These are phyloP conservation scores for Ceyx erithaca DNA, from an alignment of 2,797 vertebrate genomes.

Conservation along the genomic window DNA sequence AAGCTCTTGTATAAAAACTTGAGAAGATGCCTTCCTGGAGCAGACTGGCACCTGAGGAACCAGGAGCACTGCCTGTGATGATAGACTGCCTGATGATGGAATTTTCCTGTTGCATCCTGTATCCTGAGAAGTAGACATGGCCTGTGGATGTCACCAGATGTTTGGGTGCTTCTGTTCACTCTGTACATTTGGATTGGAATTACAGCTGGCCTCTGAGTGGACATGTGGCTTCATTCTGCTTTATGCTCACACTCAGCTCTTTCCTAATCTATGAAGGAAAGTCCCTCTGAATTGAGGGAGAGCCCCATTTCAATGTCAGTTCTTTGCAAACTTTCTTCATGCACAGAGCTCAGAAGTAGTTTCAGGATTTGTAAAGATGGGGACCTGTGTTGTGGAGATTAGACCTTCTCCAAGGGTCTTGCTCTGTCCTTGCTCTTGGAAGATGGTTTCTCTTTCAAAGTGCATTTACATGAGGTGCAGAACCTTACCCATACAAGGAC, in stretches of 20 bases:
- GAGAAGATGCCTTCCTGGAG: neutral
- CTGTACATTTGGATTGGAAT: accelerated
- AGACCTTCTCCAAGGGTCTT: neutral
- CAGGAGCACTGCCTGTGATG: neutral
- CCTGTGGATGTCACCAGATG: accelerated
- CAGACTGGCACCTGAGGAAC: neutral
- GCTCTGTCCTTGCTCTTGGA: neutral
- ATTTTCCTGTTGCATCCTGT: neutral
- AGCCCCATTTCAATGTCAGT: neutral
- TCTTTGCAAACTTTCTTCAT: neutral
- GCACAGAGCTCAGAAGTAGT: neutral
- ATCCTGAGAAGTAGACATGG: accelerated
- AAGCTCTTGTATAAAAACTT: no score
- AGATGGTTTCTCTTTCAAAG: neutral
- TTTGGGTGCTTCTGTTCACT: neutral
- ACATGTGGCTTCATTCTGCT: neutral
- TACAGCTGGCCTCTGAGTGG: neutral
- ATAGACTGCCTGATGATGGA: neutral
- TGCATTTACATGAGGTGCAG: neutral
- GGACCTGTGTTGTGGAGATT: neutral
- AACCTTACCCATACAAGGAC: neutral
- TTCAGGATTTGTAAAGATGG: neutral
- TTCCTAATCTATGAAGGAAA: neutral
- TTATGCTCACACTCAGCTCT: accelerated
- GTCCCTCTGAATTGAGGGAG: neutral